Conservation (phyloP, 2,888 invertebrate species). For the Apoda limacodes region DNA sequence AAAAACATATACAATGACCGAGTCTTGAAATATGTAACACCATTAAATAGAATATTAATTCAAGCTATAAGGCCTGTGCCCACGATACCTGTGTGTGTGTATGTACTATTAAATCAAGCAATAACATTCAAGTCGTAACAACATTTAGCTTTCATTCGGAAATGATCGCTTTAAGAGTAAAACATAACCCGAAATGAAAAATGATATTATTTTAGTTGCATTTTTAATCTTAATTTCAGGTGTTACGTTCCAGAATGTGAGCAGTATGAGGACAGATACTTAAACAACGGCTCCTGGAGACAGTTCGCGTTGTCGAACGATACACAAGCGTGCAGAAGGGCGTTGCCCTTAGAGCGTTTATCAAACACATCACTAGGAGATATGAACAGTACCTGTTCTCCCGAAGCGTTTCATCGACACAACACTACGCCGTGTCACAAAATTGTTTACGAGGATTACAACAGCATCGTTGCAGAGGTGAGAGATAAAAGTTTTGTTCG, state of each 20-base stretch:
- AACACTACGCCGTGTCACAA: constrained; percentile 53
- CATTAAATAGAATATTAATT: too few species aligned
- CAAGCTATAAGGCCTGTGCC: too few species aligned
- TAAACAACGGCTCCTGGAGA: constrained; percentile 57
- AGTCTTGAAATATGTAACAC: too few species aligned
- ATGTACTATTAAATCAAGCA: too few species aligned
- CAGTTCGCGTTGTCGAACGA: constrained; percentile 44
- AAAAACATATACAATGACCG: too few species aligned
- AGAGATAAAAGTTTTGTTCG: too few species aligned
- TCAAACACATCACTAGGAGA: constrained; percentile 5
- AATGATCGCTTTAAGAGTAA: too few species aligned
- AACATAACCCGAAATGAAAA: too few species aligned
- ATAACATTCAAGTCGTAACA: too few species aligned
- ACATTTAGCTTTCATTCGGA: too few species aligned
- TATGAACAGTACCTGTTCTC: constrained; percentile 33
- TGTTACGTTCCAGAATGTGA: constrained; percentile 53
- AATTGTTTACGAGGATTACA: constrained; percentile 70
- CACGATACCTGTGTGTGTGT: too few species aligned
- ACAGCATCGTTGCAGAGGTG: constrained; percentile 76
- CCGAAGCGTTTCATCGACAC: constrained; percentile 37
- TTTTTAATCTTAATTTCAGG: constrained; percentile 34
- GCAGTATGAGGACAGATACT: constrained; percentile 14
- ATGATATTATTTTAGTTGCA: not conserved
- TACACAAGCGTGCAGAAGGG: constrained; percentile 47
- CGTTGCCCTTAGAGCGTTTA: constrained; percentile 18